Evolutionary conservation across 2,888 invertebrate genomes (phyloP).

Genomic region (Pediacus dermestoides): DNA sequence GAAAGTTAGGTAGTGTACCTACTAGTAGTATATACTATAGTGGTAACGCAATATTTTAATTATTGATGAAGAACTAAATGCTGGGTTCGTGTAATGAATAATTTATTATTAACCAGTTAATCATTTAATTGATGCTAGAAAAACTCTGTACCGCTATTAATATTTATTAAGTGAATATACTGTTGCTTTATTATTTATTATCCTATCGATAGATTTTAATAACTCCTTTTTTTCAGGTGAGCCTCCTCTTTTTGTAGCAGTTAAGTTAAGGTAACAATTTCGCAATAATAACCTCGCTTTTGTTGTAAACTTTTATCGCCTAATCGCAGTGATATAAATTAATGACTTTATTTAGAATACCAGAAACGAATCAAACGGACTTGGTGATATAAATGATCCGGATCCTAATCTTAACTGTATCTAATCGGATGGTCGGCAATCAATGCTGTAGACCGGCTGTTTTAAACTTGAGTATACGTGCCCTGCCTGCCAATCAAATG

Average conservation of each 20-base stretch:
- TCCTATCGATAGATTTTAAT: slow-evolving; percentile 17
- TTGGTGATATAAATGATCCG: slow-evolving; percentile 22
- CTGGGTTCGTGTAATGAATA: slow-evolving; percentile 26
- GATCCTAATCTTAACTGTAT: slow-evolving; percentile 38
- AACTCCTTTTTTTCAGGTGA: slow-evolving; percentile 19
- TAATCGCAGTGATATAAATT: too few relatives aligned
- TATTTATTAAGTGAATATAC: slow-evolving; percentile 16
- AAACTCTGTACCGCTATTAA: slow-evolving; percentile 21
- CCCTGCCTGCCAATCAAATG: slow-evolving; percentile 38
- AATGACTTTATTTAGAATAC: slow-evolving; percentile 12
- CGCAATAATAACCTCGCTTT: too few relatives aligned
- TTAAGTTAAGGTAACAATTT: too few relatives aligned
- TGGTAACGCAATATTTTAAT: slow-evolving; percentile 26
- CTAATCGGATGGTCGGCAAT: slow-evolving; percentile 23
- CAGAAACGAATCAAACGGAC: slow-evolving; percentile 10
- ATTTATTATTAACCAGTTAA: slow-evolving; percentile 26
- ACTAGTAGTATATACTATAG: too few relatives aligned
- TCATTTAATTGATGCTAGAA: slow-evolving; percentile 21
- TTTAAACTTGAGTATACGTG: slow-evolving; percentile 33
- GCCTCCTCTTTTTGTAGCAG: too few relatives aligned
- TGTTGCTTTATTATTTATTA: slow-evolving; percentile 20
- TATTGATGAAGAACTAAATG: slow-evolving; percentile 31
- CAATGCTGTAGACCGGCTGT: slow-evolving; percentile 28
- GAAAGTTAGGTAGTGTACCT: too few relatives aligned
- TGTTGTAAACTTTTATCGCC: too few relatives aligned